Evolutionary conservation across 2,113 vertebrate species (phyloP), one percentile per base, ranked within the genome.

Genomic region (Chaenogobius annularis): DNA sequence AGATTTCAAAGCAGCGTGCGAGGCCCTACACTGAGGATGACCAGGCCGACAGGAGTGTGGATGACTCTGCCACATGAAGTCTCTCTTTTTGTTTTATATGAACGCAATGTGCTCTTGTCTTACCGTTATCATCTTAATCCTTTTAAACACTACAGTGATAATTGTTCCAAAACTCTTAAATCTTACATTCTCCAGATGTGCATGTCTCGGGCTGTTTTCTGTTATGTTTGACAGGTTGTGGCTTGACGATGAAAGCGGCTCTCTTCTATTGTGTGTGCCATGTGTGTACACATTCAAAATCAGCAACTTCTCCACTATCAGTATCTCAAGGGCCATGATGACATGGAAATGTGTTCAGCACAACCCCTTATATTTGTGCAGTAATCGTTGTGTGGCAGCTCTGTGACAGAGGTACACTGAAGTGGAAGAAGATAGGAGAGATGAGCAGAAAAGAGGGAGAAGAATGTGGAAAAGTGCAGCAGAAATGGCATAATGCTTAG

Each of bases 401-500:
- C 59, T 61, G 73, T 67, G 69, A 72, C 79, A 69, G 70, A 48
- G 43, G 22, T 43, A 75, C 69, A 68, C 70, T 75, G 73, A 80
- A 73, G 83, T 77, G 74, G 69, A 72, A 59, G 77, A 55, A 74
- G 69, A 85, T 59, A 20, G 77, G 54, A 66, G 62, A 78, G 74
- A 69, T 1, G 2, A 71, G 59, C 44, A 67, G 76, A 71, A 82
- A 81, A 78, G 62, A 78, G 59, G 68, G 65, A 73, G 79, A 83
- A 81, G 69, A 85, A 84, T 81, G 69, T 76, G 69, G 72, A 80
- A 84, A 88, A 85, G 46, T 69, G 86, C 79, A 83, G 84, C 56
- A 76, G 72, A 83, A 84, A 85, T 81, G 84, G 78, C 82, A 85
- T 80, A 88, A 89, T 88, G 80, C 85, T 86, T 80, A 81, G 83